Base-by-base conservation (phyloP, 2,888 invertebrate species). In the Deilephila porcellus region DNA sequence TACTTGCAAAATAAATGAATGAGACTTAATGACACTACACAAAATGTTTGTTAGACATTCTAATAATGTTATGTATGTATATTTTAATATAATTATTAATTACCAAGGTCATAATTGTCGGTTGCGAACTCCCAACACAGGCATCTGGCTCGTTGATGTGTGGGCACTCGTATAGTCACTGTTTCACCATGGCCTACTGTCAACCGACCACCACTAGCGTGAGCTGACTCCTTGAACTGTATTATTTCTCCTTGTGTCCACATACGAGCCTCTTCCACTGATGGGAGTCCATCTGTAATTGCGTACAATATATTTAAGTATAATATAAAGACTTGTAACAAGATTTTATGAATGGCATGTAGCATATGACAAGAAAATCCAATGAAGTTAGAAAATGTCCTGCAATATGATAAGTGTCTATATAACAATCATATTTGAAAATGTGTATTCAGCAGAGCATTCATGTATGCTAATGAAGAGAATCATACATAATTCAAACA, bases 71-170 rank as follows among this genome's bases (percentile, higher is more conserved):
- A 25, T 25, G 25, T 25, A 25, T 25, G 25, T 25, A 25, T 25
- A 25, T 25, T 25, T 25, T 25, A 25, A 25, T 25, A 25, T 25
- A 25, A 25, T 25, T 25, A 25, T 25, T 25, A 74, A 72, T 75
- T 84, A 90, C 97, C 98, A 83, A 99, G 98, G 89, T 99, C 99
- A 87, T 99, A 99, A 87, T 97, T 97, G 90, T 99, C 99, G 0
- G 99, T 99, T 19, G 99, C 99, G 90, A 99, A 99, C 95, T 99
- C 99, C 99, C 99, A 99, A 93, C 99, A 99, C 60, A 99, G 95
- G 83, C 98, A 97, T 2, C 97, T 96, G 0, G 99, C 99, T 83
- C 98, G 97, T 78, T 97, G 97, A 88, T 99, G 98, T 0, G 99
- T 99, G 11, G 99, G 99, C 73, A 99, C 99, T 60, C 99, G 95